Percentiles rank a stretch among this genome's conserved stretches.
Conservation (phyloP, 2,113 vertebrate genomes). For the Turnix velox region DNA sequence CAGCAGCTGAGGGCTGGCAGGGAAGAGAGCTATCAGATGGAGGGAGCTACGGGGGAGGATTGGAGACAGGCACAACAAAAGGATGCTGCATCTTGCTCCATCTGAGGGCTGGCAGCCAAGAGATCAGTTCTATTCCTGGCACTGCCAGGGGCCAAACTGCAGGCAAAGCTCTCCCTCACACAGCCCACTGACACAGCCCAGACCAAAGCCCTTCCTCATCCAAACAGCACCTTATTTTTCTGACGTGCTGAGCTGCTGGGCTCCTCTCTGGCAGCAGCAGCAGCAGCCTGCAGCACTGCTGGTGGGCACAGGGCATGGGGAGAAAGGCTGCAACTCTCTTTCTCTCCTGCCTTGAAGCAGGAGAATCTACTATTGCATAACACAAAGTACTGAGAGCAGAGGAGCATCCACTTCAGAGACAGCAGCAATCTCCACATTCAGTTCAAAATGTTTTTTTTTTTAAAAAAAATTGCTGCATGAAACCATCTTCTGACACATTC, state of each 20-base stretch:
- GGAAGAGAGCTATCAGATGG: background rate
- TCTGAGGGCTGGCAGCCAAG: background rate
- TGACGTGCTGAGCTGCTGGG: background rate
- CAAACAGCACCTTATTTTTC: background rate
- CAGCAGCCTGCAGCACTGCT: background rate
- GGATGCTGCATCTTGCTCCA: background rate
- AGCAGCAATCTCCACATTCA: background rate
- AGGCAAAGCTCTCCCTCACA: background rate
- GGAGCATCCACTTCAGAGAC: background rate
- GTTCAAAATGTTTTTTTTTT: background rate
- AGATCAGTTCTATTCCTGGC: conserved; percentile 10
- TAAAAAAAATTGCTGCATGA: background rate
- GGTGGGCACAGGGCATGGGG: background rate
- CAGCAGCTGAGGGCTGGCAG: background rate
- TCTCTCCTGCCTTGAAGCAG: background rate
- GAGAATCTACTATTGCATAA: background rate
- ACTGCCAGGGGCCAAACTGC: background rate
- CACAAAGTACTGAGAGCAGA: background rate
- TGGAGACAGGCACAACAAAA: background rate
- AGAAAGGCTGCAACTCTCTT: background rate
- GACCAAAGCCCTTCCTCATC: background rate
- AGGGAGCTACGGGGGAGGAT: conserved; percentile 4
- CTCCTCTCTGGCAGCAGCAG: background rate
- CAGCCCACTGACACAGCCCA: background rate
- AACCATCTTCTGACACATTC: background rate